Evolutionary conservation across 92 coral and sea anemone species (phyloP), one percentile per base, ranked within the genome.

Genomic region (Chrysogorgia sp.): DNA sequence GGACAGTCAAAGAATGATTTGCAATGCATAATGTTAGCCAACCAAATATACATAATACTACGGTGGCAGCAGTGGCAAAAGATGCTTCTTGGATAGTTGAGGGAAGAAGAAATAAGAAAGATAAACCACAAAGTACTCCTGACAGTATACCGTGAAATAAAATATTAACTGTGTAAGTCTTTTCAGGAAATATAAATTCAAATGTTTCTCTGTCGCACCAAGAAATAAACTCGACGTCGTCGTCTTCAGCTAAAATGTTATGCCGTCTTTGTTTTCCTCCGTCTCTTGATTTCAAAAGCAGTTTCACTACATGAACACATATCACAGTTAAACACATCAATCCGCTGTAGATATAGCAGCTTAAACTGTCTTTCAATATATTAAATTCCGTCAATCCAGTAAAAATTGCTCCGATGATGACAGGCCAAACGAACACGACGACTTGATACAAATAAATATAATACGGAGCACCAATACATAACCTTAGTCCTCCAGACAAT

Each of bases 21-120:
- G 94, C 88, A 63, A 87, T 82, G 75, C 96, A 94, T 8, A 94
- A 88, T 10, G 88, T 86, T 45, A 87, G 63, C 98, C 98, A 94
- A 13, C 96, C 96, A 13, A 91, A 81, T 33, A 65, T 71, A 47
- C 55, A 87, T 59, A 94, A 53, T 6, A 87, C 70, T 1, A 86
- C 92, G 24, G 92, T 81, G 2, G 76, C 89, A 10, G 86, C 92
- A 15, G 86, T 75, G 81, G 70, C 82, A 20, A 84, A 63, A 74
- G 70, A 89, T 22, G 90, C 58, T 29, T 32, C 63, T 75, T 79
- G 86, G 33, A 94, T 56, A 20, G 84, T 62, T 13, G 93, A 81
- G 7, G 98, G 98, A 34, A 94, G 71, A 17, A 94, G 78, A 75
- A 87, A 91, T 9, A 94, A 85, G 71, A 91, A 94, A 85, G 88